Base-by-base conservation (phyloP, 2,113 vertebrate genomes). In the Meles meles region DNA sequence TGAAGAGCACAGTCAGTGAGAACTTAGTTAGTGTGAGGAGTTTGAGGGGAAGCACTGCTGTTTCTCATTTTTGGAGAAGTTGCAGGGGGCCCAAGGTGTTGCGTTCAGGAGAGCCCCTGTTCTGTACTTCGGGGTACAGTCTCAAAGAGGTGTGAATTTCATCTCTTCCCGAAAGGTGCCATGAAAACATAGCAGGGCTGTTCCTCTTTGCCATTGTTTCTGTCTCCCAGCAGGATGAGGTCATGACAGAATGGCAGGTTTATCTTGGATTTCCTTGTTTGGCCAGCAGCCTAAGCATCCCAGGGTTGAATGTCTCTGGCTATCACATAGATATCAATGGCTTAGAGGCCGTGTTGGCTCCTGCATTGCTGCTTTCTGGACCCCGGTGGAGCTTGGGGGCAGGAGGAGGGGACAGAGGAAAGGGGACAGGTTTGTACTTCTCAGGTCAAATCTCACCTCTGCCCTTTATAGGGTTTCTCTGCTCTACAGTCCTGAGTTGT, bases 181-280 rank as follows among this genome's bases (percentile, higher is more conserved):
- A 0, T 52, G 80, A 61, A 87, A 88, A 88, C 96, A 61, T 1
- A 55, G 10, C 65, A 29, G 79, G 69, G 52, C 95, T 67, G 1
- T 76, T 81, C 74, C 77, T 59, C 61, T 27, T 34, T n/a, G 39
- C 47, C 65, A 25, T 88, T 76, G 85, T 94, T 80, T 88, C 83
- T 88, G 69, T 86, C 93, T 94, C 27, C 29, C 49, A 27, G 88
- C 71, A 42, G 87, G 72, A 25, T 85, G 94, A 96, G 90, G 90
- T 95, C 87, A 92, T 61, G 82, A 44, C 85, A 77, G 86, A 87
- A 44, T 47, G 84, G 84, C 84, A 95, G 74, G 69, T 91, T 97
- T 96, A 93, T 97, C 96, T 97, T 88, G 94, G 63, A 85, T 95
- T 95, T 96, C 88, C 95, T 93, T 94, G 88, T 95, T 95, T 97